Percentiles rank a stretch among this genome's conserved stretches.
Evolutionary conservation across 2,113 vertebrate species (phyloP).

Genomic region (Myanophis thanlyinensis): DNA sequence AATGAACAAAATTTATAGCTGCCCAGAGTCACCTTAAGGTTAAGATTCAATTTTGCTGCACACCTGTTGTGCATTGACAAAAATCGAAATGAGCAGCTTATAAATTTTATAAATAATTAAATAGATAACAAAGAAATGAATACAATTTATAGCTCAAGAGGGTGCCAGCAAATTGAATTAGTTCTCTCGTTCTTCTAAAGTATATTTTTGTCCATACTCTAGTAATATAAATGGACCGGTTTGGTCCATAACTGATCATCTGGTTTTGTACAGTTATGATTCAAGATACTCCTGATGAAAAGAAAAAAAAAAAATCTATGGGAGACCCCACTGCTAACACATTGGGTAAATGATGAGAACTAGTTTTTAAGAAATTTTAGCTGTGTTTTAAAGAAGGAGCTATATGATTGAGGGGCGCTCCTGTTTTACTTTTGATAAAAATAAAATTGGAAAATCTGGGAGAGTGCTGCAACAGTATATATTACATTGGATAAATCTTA

Average conservation of each 20-base stretch:
- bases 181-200: not conserved
- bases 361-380: not conserved
- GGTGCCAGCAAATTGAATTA: not conserved
- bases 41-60: too few relatives aligned
- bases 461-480: not conserved
- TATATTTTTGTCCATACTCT: not conserved
- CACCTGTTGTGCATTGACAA: too few relatives aligned
- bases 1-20: not conserved
- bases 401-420: not conserved
- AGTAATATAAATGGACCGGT: not conserved
- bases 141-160: not conserved
- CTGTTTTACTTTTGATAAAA: not conserved
- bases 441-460: not conserved
- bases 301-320: not conserved
- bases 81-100: too few relatives aligned
- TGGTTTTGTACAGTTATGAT: not conserved
- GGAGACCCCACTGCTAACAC: not conserved
- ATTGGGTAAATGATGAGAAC: not conserved
- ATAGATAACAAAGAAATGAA: too few relatives aligned
- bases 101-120: too few relatives aligned
- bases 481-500: not conserved
- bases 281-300: not conserved
- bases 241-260: not conserved
- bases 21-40: too few relatives aligned
- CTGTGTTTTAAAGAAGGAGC: not conserved